Evolutionary conservation across 2,888 invertebrate genomes (phyloP).

Genomic region (Agrochola lychnidis): DNA sequence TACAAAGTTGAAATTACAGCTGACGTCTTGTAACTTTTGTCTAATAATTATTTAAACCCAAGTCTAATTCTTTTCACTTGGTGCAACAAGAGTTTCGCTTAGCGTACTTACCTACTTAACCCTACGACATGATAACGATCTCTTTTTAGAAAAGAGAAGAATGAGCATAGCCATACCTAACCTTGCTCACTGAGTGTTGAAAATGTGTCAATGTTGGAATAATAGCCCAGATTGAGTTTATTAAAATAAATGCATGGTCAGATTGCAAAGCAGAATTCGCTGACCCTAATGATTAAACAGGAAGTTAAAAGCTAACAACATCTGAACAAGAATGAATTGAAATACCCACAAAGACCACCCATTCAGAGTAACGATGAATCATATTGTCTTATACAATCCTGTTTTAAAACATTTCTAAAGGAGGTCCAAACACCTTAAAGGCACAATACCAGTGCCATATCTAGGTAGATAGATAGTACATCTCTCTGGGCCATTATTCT

Average conservation of each 20-base stretch:
- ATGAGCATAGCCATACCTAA: too few relatives aligned
- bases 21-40: background rate
- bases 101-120: background rate
- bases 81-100: background rate
- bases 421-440: constrained; percentile 57
- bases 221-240: constrained; percentile 8
- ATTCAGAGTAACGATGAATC: constrained; percentile 43
- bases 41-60: background rate
- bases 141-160: background rate
- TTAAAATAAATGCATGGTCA: constrained; percentile 26
- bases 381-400: constrained; percentile 48
- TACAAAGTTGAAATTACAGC: background rate
- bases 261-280: constrained; percentile 18
- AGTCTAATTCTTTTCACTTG: background rate
- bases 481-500: constrained; percentile 82
- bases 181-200: background rate
- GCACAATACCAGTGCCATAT: constrained; percentile 74
- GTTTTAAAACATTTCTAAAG: constrained; percentile 53
- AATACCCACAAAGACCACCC: constrained; percentile 38
- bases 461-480: constrained; percentile 74
- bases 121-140: background rate
- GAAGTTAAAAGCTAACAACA: constrained; percentile 35
- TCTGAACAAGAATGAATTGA: constrained; percentile 28
- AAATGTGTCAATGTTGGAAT: background rate
- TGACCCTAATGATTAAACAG: constrained; percentile 38